Base-by-base conservation (phyloP, 2,888 invertebrate species). In the Folsomia candida region DNA sequence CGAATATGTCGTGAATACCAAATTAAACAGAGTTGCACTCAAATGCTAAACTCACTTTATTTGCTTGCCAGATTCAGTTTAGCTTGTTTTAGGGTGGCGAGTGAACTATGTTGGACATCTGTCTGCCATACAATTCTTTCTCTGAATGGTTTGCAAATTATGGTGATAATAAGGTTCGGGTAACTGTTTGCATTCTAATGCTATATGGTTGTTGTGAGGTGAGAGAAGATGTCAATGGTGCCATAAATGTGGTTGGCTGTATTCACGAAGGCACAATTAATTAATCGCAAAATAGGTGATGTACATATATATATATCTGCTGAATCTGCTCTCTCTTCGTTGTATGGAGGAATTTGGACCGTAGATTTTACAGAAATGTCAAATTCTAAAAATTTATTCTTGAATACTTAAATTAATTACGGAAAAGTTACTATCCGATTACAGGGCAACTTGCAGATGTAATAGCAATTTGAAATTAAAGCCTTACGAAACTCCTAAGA, bases 1-100 rank as follows among this genome's bases (percentile, higher is more conserved):
- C 62, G n/a, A 25, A 28, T 27, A 27, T 62, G 62, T 62, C 25
- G 28, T 62, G 62, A 62, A 62, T 62, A 62, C 62, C 26, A 62
- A 62, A 28, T 6, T 59, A 59, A 25, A 37, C 37, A 37, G 37
- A 37, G 37, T 37, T 37, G n/a, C 37, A 37, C 37, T 37, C 37
- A 37, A 37, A 37, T 37, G 37, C 37, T 4, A 37, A 37, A 9
- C 37, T 37, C 6, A 37, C 37, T 37, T 37, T 37, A 37, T 37
- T 37, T 37, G 37, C 14, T 37, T 14, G 14, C 37, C 37, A 37
- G 37, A 9, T 9, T 9, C 37, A 37, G 14, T 37, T 9, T 4
- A 37, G 14, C 4, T n/a, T n/a, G n/a, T n/a, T n/a, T n/a, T 37
- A 14, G 37, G 37, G 37, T 37, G 37, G 37, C 14, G 37, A 37